Base-by-base conservation (phyloP, 1,140 invertebrate genomes). In the Cyphomyrmex costatus region DNA sequence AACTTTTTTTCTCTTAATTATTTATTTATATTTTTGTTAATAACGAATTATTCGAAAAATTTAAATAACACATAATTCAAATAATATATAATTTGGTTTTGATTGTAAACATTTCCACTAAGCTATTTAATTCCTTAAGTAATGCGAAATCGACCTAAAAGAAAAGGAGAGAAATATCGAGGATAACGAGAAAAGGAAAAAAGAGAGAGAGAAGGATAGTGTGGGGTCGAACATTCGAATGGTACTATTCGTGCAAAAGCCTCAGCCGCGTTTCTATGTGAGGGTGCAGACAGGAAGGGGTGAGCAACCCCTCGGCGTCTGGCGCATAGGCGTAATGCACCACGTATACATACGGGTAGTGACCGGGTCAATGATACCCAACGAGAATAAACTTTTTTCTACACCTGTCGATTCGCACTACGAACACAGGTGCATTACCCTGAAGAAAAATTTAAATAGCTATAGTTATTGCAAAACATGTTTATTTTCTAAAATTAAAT, bases 201-300 rank as follows among this genome's bases (percentile, higher is more conserved):
- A 90, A 86, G 90, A 91, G 83, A 91, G 83, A 33, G 30, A 61
- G 60, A 46, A n/a, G 27, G 61, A 42, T 8, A 61, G 61, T 30
- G 58, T 49, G 53, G 66, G 70, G 30, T 87, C 86, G 89, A 85
- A 58, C 42, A 74, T 65, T 87, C 85, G 80, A 83, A 80, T 80
- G 85, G 68, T 82, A 68, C 89, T 68, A 76, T 89, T 53, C 79
- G 79, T 85, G 89, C 91, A 90, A 90, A 92, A 90, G 91, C 90
- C 91, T 91, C 91, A 87, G 90, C 84, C 88, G 87, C 87, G 85
- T 85, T 91, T 92, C 90, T 66, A 93, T 92, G 93, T 92, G 91
- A 92, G 88, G 84, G 93, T 94, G 93, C 92, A 94, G 93, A 94
- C 94, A 93, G 92, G 91, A 93, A 93, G 92, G 93, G 93, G 92